Base-by-base conservation (phyloP, 2,113 vertebrate genomes). In the Cricetomys ansorgei region DNA sequence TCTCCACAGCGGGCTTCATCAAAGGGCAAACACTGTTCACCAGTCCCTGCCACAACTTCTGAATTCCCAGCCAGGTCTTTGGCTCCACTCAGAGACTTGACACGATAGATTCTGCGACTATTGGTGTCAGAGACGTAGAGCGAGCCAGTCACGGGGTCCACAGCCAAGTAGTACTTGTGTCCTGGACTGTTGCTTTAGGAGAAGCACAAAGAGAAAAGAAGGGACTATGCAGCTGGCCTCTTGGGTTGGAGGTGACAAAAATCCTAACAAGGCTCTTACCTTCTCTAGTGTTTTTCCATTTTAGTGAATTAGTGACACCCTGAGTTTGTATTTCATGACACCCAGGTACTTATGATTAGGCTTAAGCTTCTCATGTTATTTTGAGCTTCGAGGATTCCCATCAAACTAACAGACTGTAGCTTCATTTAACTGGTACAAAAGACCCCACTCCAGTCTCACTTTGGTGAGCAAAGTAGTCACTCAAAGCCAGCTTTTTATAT, bases 111-210 rank as follows among this genome's bases (percentile, higher is more conserved):
- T 55, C 99, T 98, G 16, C 99, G 99, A 1, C 99, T 99, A 98
- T 99, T 99, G 98, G 99, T 99, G 98, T 99, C 99, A 0, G 99
- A 99, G 94, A 99, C 99, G 55, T 99, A 99, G 93, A 99, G 98
- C 0, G 99, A 99, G 92, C 99, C 99, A 0, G 99, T 99, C 97
- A 99, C 99, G 7, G 99, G 99, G 98, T 99, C 99, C 97, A 99
- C 99, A 0, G 99, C 99, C 99, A 99, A 97, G 98, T 99, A 99
- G 98, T 99, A 99, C 98, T 99, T 99, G 97, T 99, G 99, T 13
- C 99, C 99, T 0, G 99, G 99, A 98, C 99, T 99, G 98, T 99
- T 99, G 98, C 99, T 99, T 99, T 94, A 97, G 95, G 72, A 95
- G 97, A 59, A 97, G 96, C 87, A 97, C 91, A 98, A 27, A 98